Base-by-base conservation (phyloP, 2,888 invertebrate species). In the Harmothoe impar region DNA sequence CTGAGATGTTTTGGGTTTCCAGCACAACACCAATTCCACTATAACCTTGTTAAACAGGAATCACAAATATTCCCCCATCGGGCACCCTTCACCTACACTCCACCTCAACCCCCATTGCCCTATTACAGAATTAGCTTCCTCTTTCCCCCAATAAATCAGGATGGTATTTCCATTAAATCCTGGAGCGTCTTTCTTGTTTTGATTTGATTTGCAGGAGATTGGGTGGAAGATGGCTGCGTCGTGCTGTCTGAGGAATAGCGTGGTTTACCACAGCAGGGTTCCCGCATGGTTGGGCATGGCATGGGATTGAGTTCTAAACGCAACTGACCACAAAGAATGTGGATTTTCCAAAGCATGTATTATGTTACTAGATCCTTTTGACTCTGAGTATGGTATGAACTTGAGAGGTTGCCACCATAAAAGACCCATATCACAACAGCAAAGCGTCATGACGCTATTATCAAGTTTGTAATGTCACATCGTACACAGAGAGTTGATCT, bases 41-140 rank as follows among this genome's bases (percentile, higher is more conserved):
- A 5, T 72, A 72, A 72, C 72, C 72, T 72, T 72, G 31, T 72
- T 72, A 72, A 72, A n/a, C n/a, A 29, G 29, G 25, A 72, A 72
- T 72, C 72, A 72, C 72, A 62, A 20, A 5, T n/a, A 62, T n/a
- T n/a, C 20, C 62, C 20, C n/a, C 62, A 62, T 7, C 23, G 62
- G 62, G 62, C 23, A 62, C 43, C 23, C 62, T 62, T 15, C n/a
- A n/a, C 62, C n/a, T 62, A 62, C 62, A 3, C 43, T 43, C 10
- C 43, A 43, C 10, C 43, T 7, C 43, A 62, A 62, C 72, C 31
- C 20, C 25, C 31, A 72, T 15, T 72, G 7, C 72, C 72, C 62
- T 72, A 15, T 15, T 72, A 72, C 72, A 25, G 25, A 62, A 31
- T 72, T 23, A 15, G 72, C 72, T 62, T 43, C 72, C 20, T 29